Evolutionary conservation across 2,113 vertebrate genomes (phyloP).

Genomic region (Bufo bufo): DNA sequence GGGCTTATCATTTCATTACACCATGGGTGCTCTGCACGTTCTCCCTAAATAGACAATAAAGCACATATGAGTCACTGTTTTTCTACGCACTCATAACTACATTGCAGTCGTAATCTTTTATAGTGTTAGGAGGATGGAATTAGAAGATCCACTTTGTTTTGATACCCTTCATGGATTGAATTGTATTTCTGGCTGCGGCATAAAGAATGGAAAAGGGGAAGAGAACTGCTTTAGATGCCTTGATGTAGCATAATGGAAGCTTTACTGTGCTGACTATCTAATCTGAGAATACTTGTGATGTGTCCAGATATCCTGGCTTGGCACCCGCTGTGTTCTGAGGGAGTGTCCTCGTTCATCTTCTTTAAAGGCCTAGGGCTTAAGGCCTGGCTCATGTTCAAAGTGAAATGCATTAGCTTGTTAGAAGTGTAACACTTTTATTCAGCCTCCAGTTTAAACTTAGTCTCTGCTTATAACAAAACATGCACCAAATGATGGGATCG

Average conservation of each 20-base stretch:
- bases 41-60: conserved; percentile 54
- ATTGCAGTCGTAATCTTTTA: conserved; percentile 55
- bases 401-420: conserved; percentile 49
- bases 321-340: conserved; percentile 37
- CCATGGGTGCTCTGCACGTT: conserved; percentile 35
- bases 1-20: conserved; percentile 47
- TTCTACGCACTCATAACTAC: conserved; percentile 46
- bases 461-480: conserved; percentile 51
- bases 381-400: conserved; percentile 55
- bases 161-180: conserved; percentile 59
- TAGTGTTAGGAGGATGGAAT: conserved; percentile 56
- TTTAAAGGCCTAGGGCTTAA: conserved; percentile 53
- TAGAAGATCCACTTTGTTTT: conserved; percentile 57
- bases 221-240: conserved; percentile 55
- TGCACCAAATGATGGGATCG: conserved; percentile 46
- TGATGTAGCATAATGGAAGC: conserved; percentile 57
- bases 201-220: conserved; percentile 56
- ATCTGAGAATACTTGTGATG: conserved; percentile 57
- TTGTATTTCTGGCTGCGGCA: conserved; percentile 57
- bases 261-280: conserved; percentile 59
- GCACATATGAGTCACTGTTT: conserved; percentile 53
- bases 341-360: conserved; percentile 56
- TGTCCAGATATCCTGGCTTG: conserved; percentile 57
- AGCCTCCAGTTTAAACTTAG: conserved; percentile 55
- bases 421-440: conserved; percentile 53